Base-by-base conservation (phyloP, 2,888 invertebrate species). In the Choreutis nemorana region DNA sequence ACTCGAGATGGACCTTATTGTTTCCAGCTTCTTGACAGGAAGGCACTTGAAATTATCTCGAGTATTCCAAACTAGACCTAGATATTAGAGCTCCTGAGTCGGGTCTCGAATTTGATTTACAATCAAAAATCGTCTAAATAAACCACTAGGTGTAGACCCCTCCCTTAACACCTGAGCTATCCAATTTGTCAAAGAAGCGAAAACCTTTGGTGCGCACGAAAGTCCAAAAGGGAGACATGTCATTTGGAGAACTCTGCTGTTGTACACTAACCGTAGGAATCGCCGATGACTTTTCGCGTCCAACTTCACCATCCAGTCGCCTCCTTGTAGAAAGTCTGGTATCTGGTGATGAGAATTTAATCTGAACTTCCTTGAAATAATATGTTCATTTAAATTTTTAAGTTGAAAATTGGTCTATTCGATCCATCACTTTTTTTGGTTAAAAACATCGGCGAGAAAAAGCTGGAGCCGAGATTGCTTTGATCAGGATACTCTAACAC, bases 171-270 rank as follows among this genome's bases (percentile, higher is more conserved):
- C 30, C n/a, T 38, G 31, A 10, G 44, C 44, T 8, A 44, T 30
- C 42, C 40, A 47, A 15, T 44, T 44, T 33, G 42, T 42, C 12
- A 45, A 24, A 4, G 34, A 32, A 10, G 42, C 33, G 26, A 49
- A 45, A 24, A 22, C 39, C 16, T 35, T 33, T 14, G 45, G 44
- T 4, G 46, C 45, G 26, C 37, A 36, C 27, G 41, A 36, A 12
- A 44, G 36, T 15, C 44, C 47, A 29, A 44, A 46, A 18, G 43
- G 45, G 22, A 44, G 37, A 32, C 43, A 38, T 13, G 43, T 41
- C 41, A 44, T 42, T 38, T 43, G 44, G 13, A 38, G 30, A 3
- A 47, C 8, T 12, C 39, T 35, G 22, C 28, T 18, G 14, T 33
- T 24, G 40, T 42, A 45, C 2, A 36, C 15, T n/a, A 46, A 26